A percentile compares a stretch with the other conserved stretches of the same genome.
phyloP scores from a whole-genome alignment of 2,113 vertebrate genomes.

The Phalacrocorax carbo region DNA sequence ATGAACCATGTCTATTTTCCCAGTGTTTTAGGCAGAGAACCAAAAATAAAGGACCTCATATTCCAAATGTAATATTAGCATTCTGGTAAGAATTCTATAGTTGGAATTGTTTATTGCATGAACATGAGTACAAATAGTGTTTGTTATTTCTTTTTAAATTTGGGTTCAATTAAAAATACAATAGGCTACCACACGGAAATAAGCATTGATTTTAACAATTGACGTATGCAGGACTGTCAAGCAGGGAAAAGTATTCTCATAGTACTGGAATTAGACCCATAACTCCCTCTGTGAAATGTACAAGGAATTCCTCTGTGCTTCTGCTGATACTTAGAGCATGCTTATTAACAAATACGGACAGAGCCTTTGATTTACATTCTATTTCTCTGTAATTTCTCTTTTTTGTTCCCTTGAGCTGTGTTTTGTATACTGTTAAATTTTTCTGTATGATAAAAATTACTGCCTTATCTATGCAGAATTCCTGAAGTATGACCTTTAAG shows the following conservation, averaged over 20 bases:
- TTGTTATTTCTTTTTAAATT: neutral
- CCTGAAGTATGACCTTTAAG: neutral
- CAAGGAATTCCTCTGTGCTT: neutral
- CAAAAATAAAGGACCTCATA: neutral
- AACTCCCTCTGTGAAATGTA: neutral
- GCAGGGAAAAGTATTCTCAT: neutral
- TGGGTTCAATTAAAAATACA: slow-evolving; percentile 27
- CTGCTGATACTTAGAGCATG: neutral
- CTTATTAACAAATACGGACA: neutral
- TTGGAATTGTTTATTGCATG: neutral
- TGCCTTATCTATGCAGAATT: neutral
- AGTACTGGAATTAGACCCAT: neutral
- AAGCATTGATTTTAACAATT: slow-evolving; percentile 26
- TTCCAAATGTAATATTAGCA: neutral
- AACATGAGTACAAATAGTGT: neutral
- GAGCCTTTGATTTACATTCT: neutral
- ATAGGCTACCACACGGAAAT: neutral
- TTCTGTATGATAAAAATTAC: neutral
- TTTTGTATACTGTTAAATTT: neutral
- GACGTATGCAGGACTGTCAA: neutral
- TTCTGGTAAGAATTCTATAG: neutral
- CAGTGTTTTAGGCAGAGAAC: neutral
- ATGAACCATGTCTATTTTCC: neutral
- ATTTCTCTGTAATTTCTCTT: neutral
- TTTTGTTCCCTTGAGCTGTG: neutral